Conservation (phyloP, 2,888 invertebrate genomes). For the Drosophila anceps region DNA sequence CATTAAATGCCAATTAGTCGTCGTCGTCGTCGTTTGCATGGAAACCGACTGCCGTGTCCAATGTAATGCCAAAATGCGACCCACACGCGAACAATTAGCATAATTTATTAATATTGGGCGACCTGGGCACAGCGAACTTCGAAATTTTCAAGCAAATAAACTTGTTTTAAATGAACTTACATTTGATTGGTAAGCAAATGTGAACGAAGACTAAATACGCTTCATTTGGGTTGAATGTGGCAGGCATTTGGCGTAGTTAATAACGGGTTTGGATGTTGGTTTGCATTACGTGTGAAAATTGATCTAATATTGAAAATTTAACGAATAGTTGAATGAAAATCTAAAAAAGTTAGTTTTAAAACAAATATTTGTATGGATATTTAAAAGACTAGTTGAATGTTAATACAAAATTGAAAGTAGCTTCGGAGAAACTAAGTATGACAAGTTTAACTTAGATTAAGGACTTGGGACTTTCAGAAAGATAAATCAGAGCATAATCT, state of each 20-base stretch:
- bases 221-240: neutral
- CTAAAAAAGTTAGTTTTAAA: neutral
- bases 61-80: constrained; percentile 53
- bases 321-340: too few relatives aligned
- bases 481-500: too few relatives aligned
- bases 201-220: constrained; percentile 1
- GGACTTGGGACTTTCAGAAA: too few relatives aligned
- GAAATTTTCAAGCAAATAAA: constrained; percentile 27
- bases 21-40: constrained; percentile 29
- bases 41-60: constrained; percentile 42
- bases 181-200: neutral
- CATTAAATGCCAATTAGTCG: constrained; percentile 67
- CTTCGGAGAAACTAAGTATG: neutral
- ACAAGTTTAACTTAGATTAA: neutral
- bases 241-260: too few relatives aligned
- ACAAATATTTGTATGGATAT: neutral
- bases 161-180: constrained; percentile 38
- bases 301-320: too few relatives aligned
- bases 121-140: constrained; percentile 9
- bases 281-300: neutral
- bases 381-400: too few relatives aligned
- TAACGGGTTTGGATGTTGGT: too few relatives aligned
- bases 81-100: constrained; percentile 63
- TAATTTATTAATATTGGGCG: constrained; percentile 61
- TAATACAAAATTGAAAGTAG: neutral